Percentiles rank a stretch among this genome's conserved stretches.
Conservation (phyloP, 2,888 invertebrate genomes). For the Actias luna region DNA sequence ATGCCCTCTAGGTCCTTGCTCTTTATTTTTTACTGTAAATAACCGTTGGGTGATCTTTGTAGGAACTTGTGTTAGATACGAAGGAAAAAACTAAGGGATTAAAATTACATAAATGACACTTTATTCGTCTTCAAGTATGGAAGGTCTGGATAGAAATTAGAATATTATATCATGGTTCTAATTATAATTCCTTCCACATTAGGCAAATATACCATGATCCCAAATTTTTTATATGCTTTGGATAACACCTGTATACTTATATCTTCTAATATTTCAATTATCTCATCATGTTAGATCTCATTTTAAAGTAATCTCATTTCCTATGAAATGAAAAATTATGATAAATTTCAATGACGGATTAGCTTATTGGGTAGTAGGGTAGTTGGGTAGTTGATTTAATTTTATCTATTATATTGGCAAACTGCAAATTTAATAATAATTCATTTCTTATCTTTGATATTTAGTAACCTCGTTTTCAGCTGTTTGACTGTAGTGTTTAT, state of each 20-base stretch:
- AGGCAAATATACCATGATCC: no score
- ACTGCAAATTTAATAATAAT: no score
- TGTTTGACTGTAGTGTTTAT: background rate
- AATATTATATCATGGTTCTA: background rate
- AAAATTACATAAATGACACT: no score
- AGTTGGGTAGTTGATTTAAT: background rate
- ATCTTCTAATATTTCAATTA: no score
- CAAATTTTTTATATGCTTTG: no score
- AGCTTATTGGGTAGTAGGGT: background rate
- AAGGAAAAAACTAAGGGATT: no score
- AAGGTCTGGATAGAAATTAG: background rate
- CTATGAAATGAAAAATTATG: no score
- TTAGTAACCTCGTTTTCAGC: background rate
- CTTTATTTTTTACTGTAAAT: constrained; percentile 39
- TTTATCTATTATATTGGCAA: no score
- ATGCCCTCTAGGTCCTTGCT: constrained; percentile 60
- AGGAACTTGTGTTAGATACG: constrained; percentile 5
- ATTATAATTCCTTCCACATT: background rate
- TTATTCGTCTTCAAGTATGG: no score
- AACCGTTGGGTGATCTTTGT: constrained; percentile 24
- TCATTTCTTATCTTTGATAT: no score
- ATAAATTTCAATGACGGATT: background rate
- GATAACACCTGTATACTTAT: no score
- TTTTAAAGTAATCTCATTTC: background rate
- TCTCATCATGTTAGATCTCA: background rate